A percentile compares a stretch with the other conserved stretches of the same genome.
Conservation (phyloP, 2,113 vertebrate species). For the Sorex araneus region DNA sequence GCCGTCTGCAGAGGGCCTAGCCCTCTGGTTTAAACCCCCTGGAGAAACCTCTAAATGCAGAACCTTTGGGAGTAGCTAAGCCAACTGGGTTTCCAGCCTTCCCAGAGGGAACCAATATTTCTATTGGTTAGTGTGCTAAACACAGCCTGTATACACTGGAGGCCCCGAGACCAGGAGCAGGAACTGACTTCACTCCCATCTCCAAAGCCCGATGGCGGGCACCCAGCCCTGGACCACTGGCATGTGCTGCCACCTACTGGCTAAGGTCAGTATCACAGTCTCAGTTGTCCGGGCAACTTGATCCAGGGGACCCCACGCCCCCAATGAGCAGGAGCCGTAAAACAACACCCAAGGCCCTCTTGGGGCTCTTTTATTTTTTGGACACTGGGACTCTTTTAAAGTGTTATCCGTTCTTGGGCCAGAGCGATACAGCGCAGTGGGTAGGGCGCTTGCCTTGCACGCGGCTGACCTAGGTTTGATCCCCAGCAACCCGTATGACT, state of each 20-base stretch:
- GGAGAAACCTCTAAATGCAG: not conserved
- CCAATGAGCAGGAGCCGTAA: no score
- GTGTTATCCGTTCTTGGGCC: no score
- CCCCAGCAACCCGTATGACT: no score
- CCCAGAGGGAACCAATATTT: not conserved
- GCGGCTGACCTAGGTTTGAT: no score
- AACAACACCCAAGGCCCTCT: no score
- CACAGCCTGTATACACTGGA: not conserved
- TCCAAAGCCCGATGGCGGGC: rapidly evolving
- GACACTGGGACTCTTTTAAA: no score
- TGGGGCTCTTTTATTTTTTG: no score
- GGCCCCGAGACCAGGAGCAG: not conserved
- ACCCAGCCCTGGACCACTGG: not conserved
- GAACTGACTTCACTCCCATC: no score
- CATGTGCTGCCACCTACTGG: slow-evolving; percentile 78
- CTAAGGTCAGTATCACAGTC: not conserved
- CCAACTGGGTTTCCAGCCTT: not conserved
- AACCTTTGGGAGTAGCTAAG: not conserved
- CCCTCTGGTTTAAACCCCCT: not conserved
- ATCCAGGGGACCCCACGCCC: no score
- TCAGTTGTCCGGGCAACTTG: not conserved
- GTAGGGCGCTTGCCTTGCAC: no score
- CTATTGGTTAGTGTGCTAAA: not conserved
- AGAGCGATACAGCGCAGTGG: no score
- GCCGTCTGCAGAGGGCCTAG: not conserved